Conservation (phyloP, 2,888 invertebrate genomes). For the Oscheius sp. region DNA sequence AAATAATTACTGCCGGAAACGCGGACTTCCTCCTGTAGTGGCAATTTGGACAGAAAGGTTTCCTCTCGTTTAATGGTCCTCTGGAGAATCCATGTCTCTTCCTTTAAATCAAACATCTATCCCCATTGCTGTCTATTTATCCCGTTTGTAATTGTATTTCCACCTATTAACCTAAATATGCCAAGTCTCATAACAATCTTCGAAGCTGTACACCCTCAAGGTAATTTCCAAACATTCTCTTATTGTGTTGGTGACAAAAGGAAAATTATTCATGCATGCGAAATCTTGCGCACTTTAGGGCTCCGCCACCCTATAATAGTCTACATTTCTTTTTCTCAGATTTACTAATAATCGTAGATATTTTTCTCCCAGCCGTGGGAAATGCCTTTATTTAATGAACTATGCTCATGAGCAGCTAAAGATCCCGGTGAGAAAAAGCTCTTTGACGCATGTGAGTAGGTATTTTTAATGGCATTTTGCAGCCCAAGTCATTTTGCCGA, state of each 20-base stretch:
- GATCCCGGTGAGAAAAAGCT: constrained; percentile 3
- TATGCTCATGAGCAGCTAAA: background rate
- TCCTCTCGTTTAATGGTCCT: too few relatives aligned
- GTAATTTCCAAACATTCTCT: too few relatives aligned
- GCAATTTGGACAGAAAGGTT: too few relatives aligned
- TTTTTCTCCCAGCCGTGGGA: background rate
- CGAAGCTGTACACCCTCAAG: too few relatives aligned
- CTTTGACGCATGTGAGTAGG: background rate
- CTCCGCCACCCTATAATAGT: background rate
- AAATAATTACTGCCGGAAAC: too few relatives aligned
- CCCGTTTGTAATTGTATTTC: background rate
- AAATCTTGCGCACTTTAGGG: constrained; percentile 22
- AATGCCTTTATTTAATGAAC: constrained; percentile 3
- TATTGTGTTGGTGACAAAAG: constrained; percentile 11
- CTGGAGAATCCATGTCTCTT: too few relatives aligned
- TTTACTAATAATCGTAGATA: background rate
- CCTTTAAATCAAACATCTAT: too few relatives aligned
- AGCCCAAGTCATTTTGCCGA: background rate
- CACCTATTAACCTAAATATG: background rate
- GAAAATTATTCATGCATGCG: constrained; percentile 17
- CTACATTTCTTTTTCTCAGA: background rate
- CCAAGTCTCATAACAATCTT: too few relatives aligned
- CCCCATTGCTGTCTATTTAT: background rate
- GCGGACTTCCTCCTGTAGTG: too few relatives aligned
- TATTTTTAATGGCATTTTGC: background rate